A percentile compares a stretch with the other conserved stretches of the same genome.
These are phyloP conservation scores for Thalassarche chlororhynchos DNA, from an alignment of 2,113 vertebrate species.

Conservation along the genomic window DNA sequence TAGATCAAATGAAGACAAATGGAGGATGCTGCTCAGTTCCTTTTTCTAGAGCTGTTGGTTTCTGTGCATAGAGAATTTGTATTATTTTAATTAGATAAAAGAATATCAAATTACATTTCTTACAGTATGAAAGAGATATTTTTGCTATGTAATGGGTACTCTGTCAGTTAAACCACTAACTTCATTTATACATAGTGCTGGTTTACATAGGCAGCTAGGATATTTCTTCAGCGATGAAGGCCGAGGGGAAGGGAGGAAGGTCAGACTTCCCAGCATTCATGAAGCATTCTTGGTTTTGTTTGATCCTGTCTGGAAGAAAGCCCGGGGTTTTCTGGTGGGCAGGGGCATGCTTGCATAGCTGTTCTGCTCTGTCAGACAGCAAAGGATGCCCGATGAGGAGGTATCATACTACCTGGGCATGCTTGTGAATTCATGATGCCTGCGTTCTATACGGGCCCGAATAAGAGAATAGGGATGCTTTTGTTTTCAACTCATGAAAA, in stretches of 20 bases:
- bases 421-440: background rate
- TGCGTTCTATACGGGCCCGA: background rate
- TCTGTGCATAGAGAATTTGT: background rate
- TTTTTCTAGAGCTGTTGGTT: background rate
- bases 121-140: background rate
- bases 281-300: background rate
- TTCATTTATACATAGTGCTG: background rate
- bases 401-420: background rate
- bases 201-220: background rate
- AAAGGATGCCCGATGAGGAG: background rate
- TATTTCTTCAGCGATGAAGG: background rate
- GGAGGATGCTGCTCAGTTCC: background rate
- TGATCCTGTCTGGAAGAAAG: background rate
- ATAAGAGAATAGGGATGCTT: background rate
- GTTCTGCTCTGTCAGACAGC: background rate
- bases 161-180: background rate
- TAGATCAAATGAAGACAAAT: background rate
- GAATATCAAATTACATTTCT: background rate
- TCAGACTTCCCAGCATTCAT: background rate
- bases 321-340: background rate
- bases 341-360: background rate
- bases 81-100: constrained; percentile 29
- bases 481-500: background rate
- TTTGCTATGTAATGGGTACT: background rate
- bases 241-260: background rate